Conservation (phyloP, 2,888 invertebrate species). For the Drosophila niveifrons region DNA sequence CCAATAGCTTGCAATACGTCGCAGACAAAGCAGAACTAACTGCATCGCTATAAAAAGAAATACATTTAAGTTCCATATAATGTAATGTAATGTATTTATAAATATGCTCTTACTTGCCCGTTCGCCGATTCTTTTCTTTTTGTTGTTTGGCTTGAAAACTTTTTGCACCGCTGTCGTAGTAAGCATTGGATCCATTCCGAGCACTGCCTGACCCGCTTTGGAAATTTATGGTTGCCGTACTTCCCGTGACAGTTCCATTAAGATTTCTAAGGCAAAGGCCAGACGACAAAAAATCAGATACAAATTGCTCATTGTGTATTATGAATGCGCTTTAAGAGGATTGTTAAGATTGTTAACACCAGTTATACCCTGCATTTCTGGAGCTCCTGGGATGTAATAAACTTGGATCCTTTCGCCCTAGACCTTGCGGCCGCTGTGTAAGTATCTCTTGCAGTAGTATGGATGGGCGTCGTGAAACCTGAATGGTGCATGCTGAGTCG, state of each 20-base stretch:
- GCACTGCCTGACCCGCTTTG: slow-evolving; percentile 71
- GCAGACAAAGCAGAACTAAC: slow-evolving; percentile 91
- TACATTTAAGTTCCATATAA: background rate
- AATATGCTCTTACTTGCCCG: slow-evolving; percentile 85
- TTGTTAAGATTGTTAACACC: background rate
- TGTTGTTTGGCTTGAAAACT: slow-evolving; percentile 82
- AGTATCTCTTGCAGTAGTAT: slow-evolving; percentile 84
- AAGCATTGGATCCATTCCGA: slow-evolving; percentile 69
- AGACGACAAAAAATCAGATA: background rate
- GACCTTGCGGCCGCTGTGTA: slow-evolving; percentile 88
- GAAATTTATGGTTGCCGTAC: slow-evolving; percentile 81
- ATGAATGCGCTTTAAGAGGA: background rate
- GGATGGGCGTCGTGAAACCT: slow-evolving; percentile 84
- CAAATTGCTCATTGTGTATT: background rate
- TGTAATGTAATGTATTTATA: background rate
- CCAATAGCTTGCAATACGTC: slow-evolving; percentile 93
- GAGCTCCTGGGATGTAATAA: slow-evolving; percentile 56
- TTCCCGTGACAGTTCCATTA: slow-evolving; percentile 76
- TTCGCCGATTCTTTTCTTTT: slow-evolving; percentile 84
- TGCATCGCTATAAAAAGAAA: slow-evolving; percentile 87
- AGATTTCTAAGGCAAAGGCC: slow-evolving; percentile 53
- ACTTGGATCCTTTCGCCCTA: slow-evolving; percentile 86
- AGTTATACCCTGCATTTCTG: slow-evolving; percentile 79
- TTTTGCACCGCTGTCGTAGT: slow-evolving; percentile 75
- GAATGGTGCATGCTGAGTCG: slow-evolving; percentile 82